These are phyloP conservation scores for Eurois occulta DNA, from an alignment of 2,888 invertebrate species.

Conservation along the genomic window DNA sequence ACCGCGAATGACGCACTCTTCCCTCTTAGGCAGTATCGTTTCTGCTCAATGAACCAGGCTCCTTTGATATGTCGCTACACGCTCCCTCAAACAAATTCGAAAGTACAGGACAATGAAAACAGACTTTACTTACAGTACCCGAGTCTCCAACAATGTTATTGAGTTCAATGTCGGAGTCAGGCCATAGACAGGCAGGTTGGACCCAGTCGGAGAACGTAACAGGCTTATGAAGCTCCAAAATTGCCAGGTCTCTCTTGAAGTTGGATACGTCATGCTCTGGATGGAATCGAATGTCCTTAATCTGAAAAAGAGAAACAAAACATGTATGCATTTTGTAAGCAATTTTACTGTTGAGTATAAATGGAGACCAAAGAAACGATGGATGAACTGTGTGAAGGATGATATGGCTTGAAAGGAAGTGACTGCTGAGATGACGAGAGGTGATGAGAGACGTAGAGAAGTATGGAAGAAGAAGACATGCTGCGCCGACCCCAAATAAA, in stretches of 20 bases:
- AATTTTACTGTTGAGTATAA: too few species aligned
- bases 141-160: background rate
- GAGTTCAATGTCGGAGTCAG: slow-evolving; percentile 13
- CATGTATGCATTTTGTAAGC: too few species aligned
- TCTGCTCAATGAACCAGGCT: background rate
- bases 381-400: too few species aligned
- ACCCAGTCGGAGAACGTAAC: slow-evolving; percentile 12
- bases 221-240: slow-evolving; percentile 10
- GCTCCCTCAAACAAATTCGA: background rate
- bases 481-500: too few species aligned
- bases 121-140: slow-evolving; percentile 16
- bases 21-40: background rate
- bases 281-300: background rate
- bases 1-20: background rate
- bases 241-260: slow-evolving; percentile 1
- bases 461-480: too few species aligned
- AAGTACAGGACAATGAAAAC: background rate
- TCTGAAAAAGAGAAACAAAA: background rate
- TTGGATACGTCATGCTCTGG: background rate
- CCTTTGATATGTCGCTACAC: background rate
- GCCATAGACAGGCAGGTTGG: slow-evolving; percentile 27
- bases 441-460: too few species aligned
- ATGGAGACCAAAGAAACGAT: too few species aligned
- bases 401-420: too few species aligned
- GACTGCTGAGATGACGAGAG: too few species aligned